Conservation (phyloP, 2,113 vertebrate species). For the Grantiella picta region DNA sequence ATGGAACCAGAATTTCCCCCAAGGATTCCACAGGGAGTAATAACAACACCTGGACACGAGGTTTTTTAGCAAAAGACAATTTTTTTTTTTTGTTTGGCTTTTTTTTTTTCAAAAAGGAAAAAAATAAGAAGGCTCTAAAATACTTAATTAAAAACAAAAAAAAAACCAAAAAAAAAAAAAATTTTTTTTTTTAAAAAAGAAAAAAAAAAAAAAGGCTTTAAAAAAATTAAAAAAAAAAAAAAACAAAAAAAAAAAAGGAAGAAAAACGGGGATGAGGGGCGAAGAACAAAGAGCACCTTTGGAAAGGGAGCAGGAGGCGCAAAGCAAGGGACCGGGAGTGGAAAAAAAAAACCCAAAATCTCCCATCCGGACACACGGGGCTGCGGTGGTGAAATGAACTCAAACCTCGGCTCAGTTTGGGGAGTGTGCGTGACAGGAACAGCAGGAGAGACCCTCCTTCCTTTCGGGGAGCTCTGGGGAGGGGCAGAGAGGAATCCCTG, state of each 20-base stretch:
- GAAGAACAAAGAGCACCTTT: not conserved
- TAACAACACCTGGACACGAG: slow-evolving; percentile 27
- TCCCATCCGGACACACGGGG: not conserved
- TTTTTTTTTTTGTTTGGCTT: not conserved
- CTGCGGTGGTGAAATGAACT: slow-evolving; percentile 27
- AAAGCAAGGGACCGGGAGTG: not conserved
- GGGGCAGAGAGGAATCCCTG: not conserved
- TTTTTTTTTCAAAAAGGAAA: not conserved
- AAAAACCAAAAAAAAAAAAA: not conserved
- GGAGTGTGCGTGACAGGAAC: not conserved
- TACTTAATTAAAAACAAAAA: not conserved
- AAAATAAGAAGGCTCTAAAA: not conserved
- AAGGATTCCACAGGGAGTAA: not conserved
- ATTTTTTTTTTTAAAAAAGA: not conserved
- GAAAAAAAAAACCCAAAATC: not conserved
- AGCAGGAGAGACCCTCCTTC: not conserved
- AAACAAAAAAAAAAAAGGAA: not conserved
- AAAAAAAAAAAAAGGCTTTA: not conserved
- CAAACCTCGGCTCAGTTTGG: slow-evolving; percentile 29
- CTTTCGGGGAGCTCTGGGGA: not conserved
- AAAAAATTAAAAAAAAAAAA: not conserved
- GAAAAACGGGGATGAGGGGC: not conserved
- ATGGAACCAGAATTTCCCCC: not conserved
- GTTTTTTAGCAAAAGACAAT: slow-evolving; percentile 19
- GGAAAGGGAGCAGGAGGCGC: not conserved